phyloP scores from a whole-genome alignment of 2,113 vertebrate species.

The Laterallus jamaicensis region DNA sequence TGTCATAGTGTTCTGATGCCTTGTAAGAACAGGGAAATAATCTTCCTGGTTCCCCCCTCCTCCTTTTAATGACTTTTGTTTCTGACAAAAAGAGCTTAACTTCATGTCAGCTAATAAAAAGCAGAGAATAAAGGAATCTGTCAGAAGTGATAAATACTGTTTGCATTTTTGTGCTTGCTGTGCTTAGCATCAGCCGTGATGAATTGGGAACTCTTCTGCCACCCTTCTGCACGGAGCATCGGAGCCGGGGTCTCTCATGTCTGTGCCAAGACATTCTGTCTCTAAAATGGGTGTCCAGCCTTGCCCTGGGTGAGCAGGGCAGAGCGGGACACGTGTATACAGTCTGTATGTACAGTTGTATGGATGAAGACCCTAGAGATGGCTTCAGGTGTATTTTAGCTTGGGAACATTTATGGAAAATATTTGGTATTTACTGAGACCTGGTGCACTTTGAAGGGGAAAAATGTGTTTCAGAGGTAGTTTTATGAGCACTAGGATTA shows the following conservation, averaged over 20 bases:
- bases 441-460: background rate
- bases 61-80: background rate
- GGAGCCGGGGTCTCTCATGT: background rate
- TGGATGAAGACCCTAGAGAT: background rate
- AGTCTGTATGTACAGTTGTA: too few species aligned
- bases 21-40: background rate
- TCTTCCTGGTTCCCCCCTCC: background rate
- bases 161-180: background rate
- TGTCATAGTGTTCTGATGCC: background rate
- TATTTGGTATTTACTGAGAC: background rate
- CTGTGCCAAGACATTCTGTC: background rate
- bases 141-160: background rate
- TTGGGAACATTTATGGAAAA: conserved; percentile 3
- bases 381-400: background rate
- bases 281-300: background rate
- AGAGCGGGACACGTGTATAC: background rate
- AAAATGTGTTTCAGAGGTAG: background rate
- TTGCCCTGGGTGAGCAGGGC: background rate
- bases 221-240: background rate
- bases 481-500: conserved; percentile 36
- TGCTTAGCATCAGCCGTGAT: background rate
- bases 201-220: background rate
- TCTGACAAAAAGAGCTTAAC: background rate
- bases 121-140: conserved; percentile 30
- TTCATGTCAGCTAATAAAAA: conserved; percentile 25